phyloP scores from a whole-genome alignment of 2,888 invertebrate genomes.

The Dioctria linearis region DNA sequence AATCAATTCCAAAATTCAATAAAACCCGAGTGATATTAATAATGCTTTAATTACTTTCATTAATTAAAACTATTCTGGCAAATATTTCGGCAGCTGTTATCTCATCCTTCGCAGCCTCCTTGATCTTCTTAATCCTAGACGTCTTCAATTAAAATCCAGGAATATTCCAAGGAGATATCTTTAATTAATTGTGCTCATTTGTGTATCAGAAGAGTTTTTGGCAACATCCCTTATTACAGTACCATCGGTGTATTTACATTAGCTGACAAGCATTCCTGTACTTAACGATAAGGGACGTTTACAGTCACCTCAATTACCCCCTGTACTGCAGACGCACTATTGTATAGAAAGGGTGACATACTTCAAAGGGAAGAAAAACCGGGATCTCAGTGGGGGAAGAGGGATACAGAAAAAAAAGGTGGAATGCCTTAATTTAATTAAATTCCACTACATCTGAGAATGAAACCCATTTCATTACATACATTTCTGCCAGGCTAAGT shows the following conservation, averaged over 20 bases:
- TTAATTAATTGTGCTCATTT: constrained; percentile 50
- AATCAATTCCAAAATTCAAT: constrained; percentile 14
- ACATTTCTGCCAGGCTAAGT: constrained; percentile 21
- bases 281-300: constrained; percentile 51
- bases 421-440: constrained; percentile 59
- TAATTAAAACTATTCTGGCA: constrained; percentile 42
- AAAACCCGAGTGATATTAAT: constrained; percentile 40
- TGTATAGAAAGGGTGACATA: constrained; percentile 45
- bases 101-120: not conserved
- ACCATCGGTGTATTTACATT: constrained; percentile 43
- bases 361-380: constrained; percentile 45
- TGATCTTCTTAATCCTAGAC: not conserved
- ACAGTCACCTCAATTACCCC: constrained; percentile 48
- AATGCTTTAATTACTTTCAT: constrained; percentile 40
- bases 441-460: constrained; percentile 56
- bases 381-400: constrained; percentile 2
- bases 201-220: constrained; percentile 46
- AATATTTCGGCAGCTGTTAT: constrained; percentile 7
- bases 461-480: constrained; percentile 34
- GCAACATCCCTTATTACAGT: constrained; percentile 49
- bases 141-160: constrained; percentile 33
- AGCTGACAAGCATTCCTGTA: constrained; percentile 32
- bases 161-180: constrained; percentile 31
- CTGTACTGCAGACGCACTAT: constrained; percentile 22
- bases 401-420: constrained; percentile 18